Base-by-base conservation (phyloP, 2,888 invertebrate genomes). In the Halictus ligatus region DNA sequence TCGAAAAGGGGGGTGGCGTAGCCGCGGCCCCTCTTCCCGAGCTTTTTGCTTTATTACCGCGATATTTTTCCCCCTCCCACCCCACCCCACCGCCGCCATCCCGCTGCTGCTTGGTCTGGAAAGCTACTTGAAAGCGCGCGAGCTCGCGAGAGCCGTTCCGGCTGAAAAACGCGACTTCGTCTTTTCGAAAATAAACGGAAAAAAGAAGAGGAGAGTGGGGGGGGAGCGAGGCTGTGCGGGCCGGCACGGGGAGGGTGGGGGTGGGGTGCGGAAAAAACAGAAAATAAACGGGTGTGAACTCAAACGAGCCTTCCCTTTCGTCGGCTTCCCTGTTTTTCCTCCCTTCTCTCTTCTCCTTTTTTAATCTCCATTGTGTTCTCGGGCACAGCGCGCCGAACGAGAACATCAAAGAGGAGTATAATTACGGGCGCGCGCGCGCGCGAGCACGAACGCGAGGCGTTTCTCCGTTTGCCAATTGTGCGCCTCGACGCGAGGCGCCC, bases 391-490 rank as follows among this genome's bases (percentile, higher is more conserved):
- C 82, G 50, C 80, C 78, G 76, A 73, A 77, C 69, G 74, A 60
- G 75, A 75, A 83, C 83, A 86, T 87, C 87, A 87, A 87, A 87
- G 87, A 54, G 73, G 50, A 72, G 83, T 78, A 81, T 86, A 86
- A 87, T 87, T 87, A 87, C 83, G 83, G 7, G 54, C 21, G 54
- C 54, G 21, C 46, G 60, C 80, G 76, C 67, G 75, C 54, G 54
- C 54, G 35, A 35, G 35, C 35, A n/a, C 46, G 60, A 78, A 74
- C 67, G 75, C 69, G 25, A 83, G 78, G 78, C 78, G 83, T 86
- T 82, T 86, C 67, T 71, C 72, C 73, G 64, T 35, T 82, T 79
- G 75, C 77, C 86, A 82, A 86, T 85, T 86, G 81, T 76, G 60
- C 67, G 76, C 58, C 43, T 13, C 74, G 25, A 46, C 81, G 75